phyloP scores from a whole-genome alignment of 2,888 invertebrate species.

The Cynaeus angustus region DNA sequence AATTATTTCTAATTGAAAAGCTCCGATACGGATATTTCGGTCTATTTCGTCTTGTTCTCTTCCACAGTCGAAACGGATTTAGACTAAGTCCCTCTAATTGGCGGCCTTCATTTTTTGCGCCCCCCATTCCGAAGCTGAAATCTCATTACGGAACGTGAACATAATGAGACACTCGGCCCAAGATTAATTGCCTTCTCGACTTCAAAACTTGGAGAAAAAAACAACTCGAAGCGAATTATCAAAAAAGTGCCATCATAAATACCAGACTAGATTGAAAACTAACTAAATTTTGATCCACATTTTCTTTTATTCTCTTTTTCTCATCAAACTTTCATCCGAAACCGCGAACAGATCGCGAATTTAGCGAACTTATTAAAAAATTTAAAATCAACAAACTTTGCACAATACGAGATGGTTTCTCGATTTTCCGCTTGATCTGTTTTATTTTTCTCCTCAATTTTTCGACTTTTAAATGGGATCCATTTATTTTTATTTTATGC shows the following conservation, averaged over 20 bases:
- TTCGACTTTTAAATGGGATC: constrained; percentile 13
- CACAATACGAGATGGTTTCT: background rate
- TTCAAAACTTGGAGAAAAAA: constrained; percentile 26
- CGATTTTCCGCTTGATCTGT: constrained; percentile 18
- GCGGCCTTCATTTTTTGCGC: constrained; percentile 49
- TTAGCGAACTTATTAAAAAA: no score
- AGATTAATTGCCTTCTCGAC: constrained; percentile 42
- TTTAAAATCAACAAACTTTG: no score
- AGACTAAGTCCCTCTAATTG: constrained; percentile 57
- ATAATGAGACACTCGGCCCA: constrained; percentile 40
- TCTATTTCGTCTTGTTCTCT: constrained; percentile 42
- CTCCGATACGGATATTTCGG: constrained; percentile 41
- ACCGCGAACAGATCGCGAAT: no score
- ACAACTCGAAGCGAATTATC: constrained; percentile 23
- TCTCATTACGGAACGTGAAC: constrained; percentile 41
- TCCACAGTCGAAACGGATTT: constrained; percentile 51
- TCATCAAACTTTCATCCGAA: no score
- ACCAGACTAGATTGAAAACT: background rate
- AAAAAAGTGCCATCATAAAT: constrained; percentile 6
- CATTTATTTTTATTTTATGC: constrained; percentile 26
- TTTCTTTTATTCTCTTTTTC: no score
- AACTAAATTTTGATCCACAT: no score
- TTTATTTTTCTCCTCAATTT: background rate
- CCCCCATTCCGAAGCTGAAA: constrained; percentile 30
- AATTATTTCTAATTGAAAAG: constrained; percentile 48